Percentiles rank a stretch among this genome's conserved stretches.
Evolutionary conservation across 1,140 invertebrate species (phyloP).

Genomic region (Drosophila suzukii): DNA sequence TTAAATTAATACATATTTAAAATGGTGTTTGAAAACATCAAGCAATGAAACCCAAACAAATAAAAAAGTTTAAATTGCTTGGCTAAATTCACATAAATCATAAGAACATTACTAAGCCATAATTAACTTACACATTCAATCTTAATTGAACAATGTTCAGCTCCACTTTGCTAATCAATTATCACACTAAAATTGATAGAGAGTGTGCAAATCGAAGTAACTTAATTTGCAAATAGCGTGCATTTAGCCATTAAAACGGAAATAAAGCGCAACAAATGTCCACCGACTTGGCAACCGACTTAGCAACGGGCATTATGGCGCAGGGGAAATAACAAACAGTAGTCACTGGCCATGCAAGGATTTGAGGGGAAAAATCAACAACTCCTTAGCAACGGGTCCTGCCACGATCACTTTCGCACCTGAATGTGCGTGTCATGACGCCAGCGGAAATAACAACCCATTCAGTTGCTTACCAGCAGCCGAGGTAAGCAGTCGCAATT

Average conservation of each 20-base stretch:
- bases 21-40: no score
- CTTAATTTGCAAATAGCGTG: constrained; percentile 49
- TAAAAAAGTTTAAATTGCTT: not conserved
- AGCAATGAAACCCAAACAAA: not conserved
- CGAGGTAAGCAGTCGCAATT: constrained; percentile 63
- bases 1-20: no score
- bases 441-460: constrained; percentile 21
- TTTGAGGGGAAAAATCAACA: constrained; percentile 59
- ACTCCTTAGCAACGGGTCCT: constrained; percentile 69
- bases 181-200: constrained; percentile 37
- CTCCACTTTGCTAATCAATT: constrained; percentile 25
- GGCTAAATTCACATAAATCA: not conserved
- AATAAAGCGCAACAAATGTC: constrained; percentile 58
- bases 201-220: constrained; percentile 24
- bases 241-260: constrained; percentile 17
- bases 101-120: not conserved
- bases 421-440: constrained; percentile 18
- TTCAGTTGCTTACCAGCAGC: constrained; percentile 55
- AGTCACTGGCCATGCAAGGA: not conserved
- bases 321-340: constrained; percentile 62
- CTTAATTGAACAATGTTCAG: constrained; percentile 13
- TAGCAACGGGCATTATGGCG: constrained; percentile 45
- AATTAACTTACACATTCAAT: not conserved
- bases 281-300: constrained; percentile 45
- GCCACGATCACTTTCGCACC: constrained; percentile 62